Base-by-base conservation (phyloP, 2,888 invertebrate genomes). In the Diplolepis rosae region DNA sequence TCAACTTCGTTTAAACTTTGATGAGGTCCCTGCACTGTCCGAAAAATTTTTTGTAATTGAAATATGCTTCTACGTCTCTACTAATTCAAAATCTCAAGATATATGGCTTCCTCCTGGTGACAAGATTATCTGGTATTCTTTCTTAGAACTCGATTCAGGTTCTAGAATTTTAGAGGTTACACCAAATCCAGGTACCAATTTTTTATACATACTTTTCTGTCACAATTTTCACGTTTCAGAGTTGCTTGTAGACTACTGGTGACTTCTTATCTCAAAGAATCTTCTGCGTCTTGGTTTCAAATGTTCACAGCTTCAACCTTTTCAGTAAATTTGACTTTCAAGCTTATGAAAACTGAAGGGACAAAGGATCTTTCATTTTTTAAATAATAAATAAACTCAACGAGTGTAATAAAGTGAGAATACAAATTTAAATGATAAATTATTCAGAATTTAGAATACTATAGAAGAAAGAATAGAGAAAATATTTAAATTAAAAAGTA, bases 181-280 rank as follows among this genome's bases (percentile, higher is more conserved):
- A n/a, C 15, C 1, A 7, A 45, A 45, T 45, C 45, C 45, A 45
- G 45, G 45, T 45, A 45, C 15, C 18, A 15, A 18, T 45, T 35
- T 45, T 45, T 45, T 45, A 45, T 18, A 18, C 45, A 45, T 45
- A 45, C 18, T 45, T 7, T 45, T 45, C 9, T 2, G 15, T 15
- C 6, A n/a, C 45, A 18, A 7, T 9, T 45, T 45, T 9, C 18
- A 18, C 45, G n/a, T 45, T 45, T 45, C 45, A 2, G 18, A 9
- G 18, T 18, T 18, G 5, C 45, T 45, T 45, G 15, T 45, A 5
- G n/a, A n/a, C n/a, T 45, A 6, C 18, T 45, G 45, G 18, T 6
- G 45, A 6, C 45, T 45, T 69, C n/a, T n/a, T n/a, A n/a, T n/a
- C n/a, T 71, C 45, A n/a, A 69, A 74, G 68, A 74, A 71, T 61